Conservation (phyloP, 2,113 vertebrate genomes). For the Bubo blakistoni region DNA sequence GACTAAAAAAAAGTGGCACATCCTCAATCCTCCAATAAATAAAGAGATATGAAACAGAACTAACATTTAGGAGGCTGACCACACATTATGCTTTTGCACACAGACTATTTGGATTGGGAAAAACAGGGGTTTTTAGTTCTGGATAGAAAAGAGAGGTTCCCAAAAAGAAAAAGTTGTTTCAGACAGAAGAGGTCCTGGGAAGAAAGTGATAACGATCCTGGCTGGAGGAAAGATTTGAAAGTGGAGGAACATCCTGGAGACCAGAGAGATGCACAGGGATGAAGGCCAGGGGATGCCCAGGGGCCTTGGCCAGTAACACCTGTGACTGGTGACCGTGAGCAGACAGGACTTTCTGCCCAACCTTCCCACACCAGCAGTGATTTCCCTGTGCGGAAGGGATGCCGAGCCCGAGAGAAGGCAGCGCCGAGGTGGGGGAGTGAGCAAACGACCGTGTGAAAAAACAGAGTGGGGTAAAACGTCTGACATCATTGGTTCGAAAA, state of each 20-base stretch:
- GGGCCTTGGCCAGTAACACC: neutral
- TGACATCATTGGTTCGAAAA: neutral
- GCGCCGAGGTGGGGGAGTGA: accelerated
- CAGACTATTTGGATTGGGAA: neutral
- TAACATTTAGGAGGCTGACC: neutral
- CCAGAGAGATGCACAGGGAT: neutral
- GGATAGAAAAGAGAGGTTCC: neutral
- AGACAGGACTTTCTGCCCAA: neutral
- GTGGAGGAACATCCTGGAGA: neutral
- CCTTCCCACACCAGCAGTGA: neutral
- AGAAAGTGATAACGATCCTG: neutral
- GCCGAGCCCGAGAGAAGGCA: neutral
- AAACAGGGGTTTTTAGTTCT: neutral
- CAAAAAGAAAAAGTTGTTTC: neutral
- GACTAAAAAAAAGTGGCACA: neutral
- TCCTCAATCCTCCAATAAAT: neutral
- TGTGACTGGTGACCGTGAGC: neutral
- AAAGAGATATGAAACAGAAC: neutral
- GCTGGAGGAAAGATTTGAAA: neutral
- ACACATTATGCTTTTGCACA: neutral
- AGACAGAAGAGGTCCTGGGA: neutral
- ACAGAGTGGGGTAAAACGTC: neutral
- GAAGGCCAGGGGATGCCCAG: neutral
- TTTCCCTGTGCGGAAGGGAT: neutral
- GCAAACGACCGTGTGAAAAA: neutral